These are phyloP conservation scores for Parasteatoda tepidariorum DNA, from an alignment of 1,140 invertebrate genomes.

Conservation along the genomic window DNA sequence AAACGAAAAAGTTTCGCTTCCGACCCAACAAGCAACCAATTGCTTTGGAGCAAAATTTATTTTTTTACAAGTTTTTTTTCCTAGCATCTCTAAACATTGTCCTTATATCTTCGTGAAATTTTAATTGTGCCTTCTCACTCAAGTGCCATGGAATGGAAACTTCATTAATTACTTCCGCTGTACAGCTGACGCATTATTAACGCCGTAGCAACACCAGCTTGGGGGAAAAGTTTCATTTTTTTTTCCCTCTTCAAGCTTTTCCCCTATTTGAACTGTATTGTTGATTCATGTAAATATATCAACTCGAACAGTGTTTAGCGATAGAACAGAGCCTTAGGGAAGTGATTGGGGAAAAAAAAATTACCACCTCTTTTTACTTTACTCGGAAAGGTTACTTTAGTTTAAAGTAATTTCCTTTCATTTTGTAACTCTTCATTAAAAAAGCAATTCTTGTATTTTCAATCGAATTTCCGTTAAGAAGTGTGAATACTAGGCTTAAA, in stretches of 20 bases:
- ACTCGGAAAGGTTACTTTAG: too few relatives aligned
- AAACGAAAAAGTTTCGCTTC: slow-evolving; percentile 32
- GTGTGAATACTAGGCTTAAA: too few relatives aligned
- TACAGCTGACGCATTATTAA: slow-evolving; percentile 58
- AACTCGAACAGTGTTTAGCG: too few relatives aligned
- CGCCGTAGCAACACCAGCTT: slow-evolving; percentile 44
- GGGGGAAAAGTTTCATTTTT: slow-evolving; percentile 17
- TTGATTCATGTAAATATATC: background rate
- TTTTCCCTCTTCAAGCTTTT: background rate
- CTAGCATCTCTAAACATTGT: background rate
- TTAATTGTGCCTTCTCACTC: slow-evolving; percentile 54
- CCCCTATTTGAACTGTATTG: background rate
- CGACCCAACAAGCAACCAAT: slow-evolving; percentile 45
- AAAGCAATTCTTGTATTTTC: too few relatives aligned
- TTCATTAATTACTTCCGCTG: slow-evolving; percentile 55
- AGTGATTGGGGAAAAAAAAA: too few relatives aligned
- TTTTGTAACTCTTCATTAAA: too few relatives aligned
- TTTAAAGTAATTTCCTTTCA: too few relatives aligned
- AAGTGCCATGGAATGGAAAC: slow-evolving; percentile 53
- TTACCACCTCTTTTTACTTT: too few relatives aligned
- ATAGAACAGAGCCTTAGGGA: too few relatives aligned
- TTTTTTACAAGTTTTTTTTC: background rate
- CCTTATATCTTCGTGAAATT: slow-evolving; percentile 31
- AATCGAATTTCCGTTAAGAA: too few relatives aligned
- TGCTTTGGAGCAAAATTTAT: slow-evolving; percentile 15